A percentile compares a stretch with the other conserved stretches of the same genome.
Conservation (phyloP, 2,888 invertebrate genomes). For the Quadroppia sp. region DNA sequence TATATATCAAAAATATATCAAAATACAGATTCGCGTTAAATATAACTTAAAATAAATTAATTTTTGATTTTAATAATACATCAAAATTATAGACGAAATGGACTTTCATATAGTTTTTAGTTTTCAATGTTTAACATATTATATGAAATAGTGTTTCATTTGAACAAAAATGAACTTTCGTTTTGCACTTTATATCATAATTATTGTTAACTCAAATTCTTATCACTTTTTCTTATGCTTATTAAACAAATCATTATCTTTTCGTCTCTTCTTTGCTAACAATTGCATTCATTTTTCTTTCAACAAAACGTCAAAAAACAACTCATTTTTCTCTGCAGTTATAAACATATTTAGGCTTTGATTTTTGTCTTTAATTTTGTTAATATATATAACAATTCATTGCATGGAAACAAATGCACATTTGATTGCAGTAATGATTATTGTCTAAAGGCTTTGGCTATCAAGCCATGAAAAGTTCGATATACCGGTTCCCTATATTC, state of each 20-base stretch:
- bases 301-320: background rate
- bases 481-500: slow-evolving; percentile 92
- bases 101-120: too few species aligned
- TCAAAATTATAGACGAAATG: too few species aligned
- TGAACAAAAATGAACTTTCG: background rate
- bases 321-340: background rate
- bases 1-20: too few species aligned
- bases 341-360: background rate
- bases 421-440: background rate
- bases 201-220: too few species aligned
- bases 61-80: too few species aligned
- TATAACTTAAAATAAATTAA: too few species aligned
- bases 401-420: slow-evolving; percentile 1
- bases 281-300: background rate
- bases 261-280: background rate
- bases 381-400: slow-evolving; percentile 4
- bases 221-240: background rate
- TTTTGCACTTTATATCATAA: slow-evolving; percentile 9
- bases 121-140: too few species aligned
- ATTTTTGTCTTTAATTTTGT: slow-evolving; percentile 4
- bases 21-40: too few species aligned
- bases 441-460: slow-evolving; percentile 8
- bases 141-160: too few species aligned
- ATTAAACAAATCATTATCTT: background rate
- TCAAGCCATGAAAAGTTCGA: slow-evolving; percentile 71